Evolutionary conservation across 2,113 vertebrate genomes (phyloP).

Genomic region (Ammodramus savannarum): DNA sequence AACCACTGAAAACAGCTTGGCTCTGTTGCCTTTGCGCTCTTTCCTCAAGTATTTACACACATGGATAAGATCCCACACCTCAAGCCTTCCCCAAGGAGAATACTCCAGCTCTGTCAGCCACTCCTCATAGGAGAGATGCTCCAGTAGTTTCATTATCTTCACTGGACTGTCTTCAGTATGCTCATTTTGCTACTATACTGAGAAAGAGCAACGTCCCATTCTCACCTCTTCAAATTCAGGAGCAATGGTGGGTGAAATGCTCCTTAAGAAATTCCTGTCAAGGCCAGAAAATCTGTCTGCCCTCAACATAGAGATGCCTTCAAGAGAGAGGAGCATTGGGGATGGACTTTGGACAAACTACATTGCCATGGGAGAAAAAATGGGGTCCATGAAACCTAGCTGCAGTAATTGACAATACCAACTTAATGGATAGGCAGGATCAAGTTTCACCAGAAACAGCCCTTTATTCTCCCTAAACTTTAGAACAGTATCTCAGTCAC

Average conservation of each 20-base stretch:
- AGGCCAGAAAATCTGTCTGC: background rate
- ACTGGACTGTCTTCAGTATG: background rate
- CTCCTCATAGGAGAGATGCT: background rate
- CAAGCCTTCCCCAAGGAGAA: background rate
- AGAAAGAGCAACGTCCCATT: background rate
- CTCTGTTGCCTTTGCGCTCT: background rate
- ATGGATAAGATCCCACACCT: background rate
- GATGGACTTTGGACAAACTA: background rate
- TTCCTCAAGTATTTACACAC: background rate
- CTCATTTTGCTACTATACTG: background rate
- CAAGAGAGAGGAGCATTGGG: background rate
- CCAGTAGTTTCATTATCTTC: background rate
- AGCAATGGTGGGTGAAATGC: background rate
- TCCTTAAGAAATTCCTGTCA: background rate
- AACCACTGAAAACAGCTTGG: background rate
- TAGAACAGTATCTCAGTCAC: background rate
- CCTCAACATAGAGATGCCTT: background rate
- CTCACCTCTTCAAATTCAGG: background rate
- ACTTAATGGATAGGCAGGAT: background rate
- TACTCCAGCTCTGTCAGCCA: background rate
- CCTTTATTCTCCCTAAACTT: background rate
- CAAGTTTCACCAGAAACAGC: background rate
- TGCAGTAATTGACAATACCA: background rate
- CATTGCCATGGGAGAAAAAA: background rate
- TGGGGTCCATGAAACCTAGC: background rate